Percentiles rank a stretch among this genome's conserved stretches.
Evolutionary conservation across 2,888 invertebrate species (phyloP).

Genomic region (Pecten maximus): DNA sequence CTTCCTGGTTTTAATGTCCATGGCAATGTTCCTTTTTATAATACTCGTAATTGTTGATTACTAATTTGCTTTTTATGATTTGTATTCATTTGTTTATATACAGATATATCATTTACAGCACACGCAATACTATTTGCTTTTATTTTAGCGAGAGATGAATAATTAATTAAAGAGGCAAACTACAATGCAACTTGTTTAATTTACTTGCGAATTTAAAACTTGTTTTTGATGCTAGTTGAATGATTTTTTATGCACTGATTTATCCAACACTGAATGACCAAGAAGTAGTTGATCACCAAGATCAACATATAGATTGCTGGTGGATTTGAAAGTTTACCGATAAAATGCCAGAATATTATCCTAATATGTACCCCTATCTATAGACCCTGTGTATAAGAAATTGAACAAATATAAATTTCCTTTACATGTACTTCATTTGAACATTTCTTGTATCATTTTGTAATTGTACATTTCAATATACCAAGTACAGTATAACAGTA

Average conservation of each 20-base stretch:
- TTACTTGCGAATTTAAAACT: not conserved
- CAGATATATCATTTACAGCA: not conserved
- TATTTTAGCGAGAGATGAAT: not conserved
- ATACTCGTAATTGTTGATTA: not conserved
- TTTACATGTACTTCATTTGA: too few species aligned
- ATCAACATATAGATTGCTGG: too few species aligned
- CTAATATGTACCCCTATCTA: too few species aligned
- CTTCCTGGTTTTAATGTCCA: not conserved
- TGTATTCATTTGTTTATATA: not conserved
- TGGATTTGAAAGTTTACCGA: too few species aligned
- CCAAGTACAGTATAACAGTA: too few species aligned
- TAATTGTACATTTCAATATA: too few species aligned
- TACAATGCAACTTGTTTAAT: not conserved
- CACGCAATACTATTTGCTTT: not conserved
- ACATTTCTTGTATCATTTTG: too few species aligned
- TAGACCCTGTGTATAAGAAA: too few species aligned
- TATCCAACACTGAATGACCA: too few species aligned
- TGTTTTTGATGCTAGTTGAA: not conserved
- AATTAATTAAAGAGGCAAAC: not conserved
- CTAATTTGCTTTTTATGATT: not conserved
- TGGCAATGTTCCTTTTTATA: not conserved
- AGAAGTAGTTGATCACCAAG: too few species aligned
- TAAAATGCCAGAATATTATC: too few species aligned
- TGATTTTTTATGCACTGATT: not conserved
- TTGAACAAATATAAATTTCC: too few species aligned